Evolutionary conservation across 2,113 vertebrate genomes (phyloP).

Genomic region (Mixornis gularis): DNA sequence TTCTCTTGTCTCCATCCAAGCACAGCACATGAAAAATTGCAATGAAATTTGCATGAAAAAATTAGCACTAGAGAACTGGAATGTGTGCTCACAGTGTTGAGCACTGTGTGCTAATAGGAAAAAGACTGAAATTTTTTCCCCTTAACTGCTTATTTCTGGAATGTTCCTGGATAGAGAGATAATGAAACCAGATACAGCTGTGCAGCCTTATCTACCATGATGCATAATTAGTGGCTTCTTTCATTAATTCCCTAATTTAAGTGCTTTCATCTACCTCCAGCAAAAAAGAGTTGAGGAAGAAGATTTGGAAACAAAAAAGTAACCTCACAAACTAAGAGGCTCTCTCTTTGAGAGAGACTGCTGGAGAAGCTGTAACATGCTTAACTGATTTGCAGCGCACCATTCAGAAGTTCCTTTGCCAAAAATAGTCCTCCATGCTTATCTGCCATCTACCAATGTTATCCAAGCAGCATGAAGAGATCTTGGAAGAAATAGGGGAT

Average conservation of each 20-base stretch:
- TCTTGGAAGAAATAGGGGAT: neutral
- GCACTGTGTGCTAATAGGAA: neutral
- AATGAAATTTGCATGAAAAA: neutral
- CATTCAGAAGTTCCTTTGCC: neutral
- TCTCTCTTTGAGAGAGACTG: neutral
- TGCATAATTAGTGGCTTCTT: neutral
- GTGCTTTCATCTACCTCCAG: neutral
- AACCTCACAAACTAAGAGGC: neutral
- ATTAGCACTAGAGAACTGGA: neutral
- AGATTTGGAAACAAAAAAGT: neutral
- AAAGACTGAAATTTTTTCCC: neutral
- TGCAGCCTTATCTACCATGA: neutral
- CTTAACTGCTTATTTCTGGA: neutral
- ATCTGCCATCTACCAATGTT: neutral
- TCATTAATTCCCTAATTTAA: slow-evolving; percentile 14
- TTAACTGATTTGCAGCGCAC: fast-evolving
- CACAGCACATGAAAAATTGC: neutral
- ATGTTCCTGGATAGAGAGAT: neutral
- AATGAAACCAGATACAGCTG: neutral
- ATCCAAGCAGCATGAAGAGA: neutral
- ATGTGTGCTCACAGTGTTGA: neutral
- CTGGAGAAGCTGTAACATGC: neutral
- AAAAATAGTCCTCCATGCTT: neutral
- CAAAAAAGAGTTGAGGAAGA: neutral
- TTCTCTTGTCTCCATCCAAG: neutral